Evolutionary conservation across 2,888 invertebrate genomes (phyloP).

Genomic region (Archips xylosteana): DNA sequence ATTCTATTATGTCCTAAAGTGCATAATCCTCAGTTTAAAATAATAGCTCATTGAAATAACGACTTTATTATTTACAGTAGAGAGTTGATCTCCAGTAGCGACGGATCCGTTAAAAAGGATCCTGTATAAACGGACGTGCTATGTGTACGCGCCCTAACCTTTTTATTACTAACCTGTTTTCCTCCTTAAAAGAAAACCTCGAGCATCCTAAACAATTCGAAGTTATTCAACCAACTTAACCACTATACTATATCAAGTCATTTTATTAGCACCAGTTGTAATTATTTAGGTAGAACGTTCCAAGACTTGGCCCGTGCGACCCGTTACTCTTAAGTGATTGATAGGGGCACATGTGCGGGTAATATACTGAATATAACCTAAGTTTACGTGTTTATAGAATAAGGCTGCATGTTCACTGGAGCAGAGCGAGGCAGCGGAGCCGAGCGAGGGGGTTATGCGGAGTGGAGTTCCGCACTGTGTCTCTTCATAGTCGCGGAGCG

Average conservation of each 20-base stretch:
- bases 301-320: constrained; percentile 6
- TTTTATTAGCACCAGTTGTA: constrained; percentile 13
- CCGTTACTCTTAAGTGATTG: constrained; percentile 8
- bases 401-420: background rate
- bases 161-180: background rate
- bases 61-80: too few relatives aligned
- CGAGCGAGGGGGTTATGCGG: too few relatives aligned
- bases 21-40: too few relatives aligned
- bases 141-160: too few relatives aligned
- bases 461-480: too few relatives aligned
- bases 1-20: too few relatives aligned
- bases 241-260: background rate
- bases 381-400: background rate
- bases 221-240: background rate
- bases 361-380: background rate
- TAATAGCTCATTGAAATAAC: too few relatives aligned
- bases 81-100: too few relatives aligned
- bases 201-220: background rate
- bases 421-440: too few relatives aligned
- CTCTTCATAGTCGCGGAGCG: too few relatives aligned
- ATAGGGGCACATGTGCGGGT: constrained; percentile 1
- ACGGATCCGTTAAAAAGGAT: background rate
- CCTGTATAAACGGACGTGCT: too few relatives aligned
- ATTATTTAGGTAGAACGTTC: constrained; percentile 6
- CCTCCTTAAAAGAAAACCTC: background rate